A percentile compares a stretch with the other conserved stretches of the same genome.
phyloP scores from a whole-genome alignment of 1,140 invertebrate species.

The Drosophila pectinifera region DNA sequence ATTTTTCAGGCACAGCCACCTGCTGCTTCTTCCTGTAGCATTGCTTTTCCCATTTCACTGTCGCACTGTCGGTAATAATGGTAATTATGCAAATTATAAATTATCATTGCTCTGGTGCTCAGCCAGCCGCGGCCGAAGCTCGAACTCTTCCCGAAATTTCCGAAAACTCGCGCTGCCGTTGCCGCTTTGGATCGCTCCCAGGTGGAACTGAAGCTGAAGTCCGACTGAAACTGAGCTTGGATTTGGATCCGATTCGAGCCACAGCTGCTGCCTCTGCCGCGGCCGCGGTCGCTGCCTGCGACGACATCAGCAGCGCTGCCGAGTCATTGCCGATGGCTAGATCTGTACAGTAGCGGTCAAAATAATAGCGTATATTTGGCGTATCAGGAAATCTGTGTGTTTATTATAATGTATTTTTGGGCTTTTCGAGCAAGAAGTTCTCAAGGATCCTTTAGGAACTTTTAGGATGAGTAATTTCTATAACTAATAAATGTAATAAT shows the following conservation, averaged over 20 bases:
- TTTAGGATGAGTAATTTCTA: too few species aligned
- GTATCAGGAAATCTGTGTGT: background rate
- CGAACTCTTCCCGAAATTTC: conserved; percentile 12
- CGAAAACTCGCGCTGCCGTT: conserved; percentile 7
- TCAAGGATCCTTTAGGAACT: too few species aligned
- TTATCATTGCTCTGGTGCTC: conserved; percentile 70
- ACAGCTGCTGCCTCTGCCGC: conserved; percentile 26
- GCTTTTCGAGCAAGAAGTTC: too few species aligned
- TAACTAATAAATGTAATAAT: too few species aligned
- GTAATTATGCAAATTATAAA: conserved; percentile 81
- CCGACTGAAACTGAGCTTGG: conserved; percentile 52
- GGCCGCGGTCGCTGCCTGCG: conserved; percentile 45
- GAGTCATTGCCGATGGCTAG: conserved; percentile 62
- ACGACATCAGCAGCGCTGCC: conserved; percentile 22
- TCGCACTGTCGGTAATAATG: conserved; percentile 65
- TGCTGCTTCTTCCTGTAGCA: background rate
- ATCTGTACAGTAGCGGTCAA: conserved; percentile 1
- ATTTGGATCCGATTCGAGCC: conserved; percentile 38
- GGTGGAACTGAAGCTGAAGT: conserved; percentile 60
- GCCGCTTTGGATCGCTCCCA: conserved; percentile 46
- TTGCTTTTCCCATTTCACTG: conserved; percentile 46
- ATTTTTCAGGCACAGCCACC: conserved; percentile 4
- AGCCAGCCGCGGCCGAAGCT: conserved; percentile 57
- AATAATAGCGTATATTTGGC: background rate
- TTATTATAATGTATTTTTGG: too few species aligned